These are phyloP conservation scores for Heliconius melpomene DNA, from an alignment of 1,140 invertebrate species.

Conservation along the genomic window DNA sequence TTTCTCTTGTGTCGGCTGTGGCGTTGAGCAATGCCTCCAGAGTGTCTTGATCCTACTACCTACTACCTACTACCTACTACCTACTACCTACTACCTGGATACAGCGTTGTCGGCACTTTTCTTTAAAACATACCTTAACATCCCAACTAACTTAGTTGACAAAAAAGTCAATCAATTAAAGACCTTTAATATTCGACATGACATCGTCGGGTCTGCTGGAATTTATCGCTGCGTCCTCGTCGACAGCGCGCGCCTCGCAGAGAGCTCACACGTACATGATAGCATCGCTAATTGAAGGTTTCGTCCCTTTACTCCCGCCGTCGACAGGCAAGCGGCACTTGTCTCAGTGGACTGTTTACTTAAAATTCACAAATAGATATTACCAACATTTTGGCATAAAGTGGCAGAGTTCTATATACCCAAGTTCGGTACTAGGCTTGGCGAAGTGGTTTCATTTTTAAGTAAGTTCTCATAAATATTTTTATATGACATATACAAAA, in stretches of 20 bases:
- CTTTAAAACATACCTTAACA: background rate
- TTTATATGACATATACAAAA: too few relatives aligned
- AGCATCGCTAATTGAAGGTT: constrained; percentile 28
- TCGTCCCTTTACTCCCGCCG: constrained; percentile 15
- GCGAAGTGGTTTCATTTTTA: too few relatives aligned
- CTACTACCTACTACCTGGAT: too few relatives aligned
- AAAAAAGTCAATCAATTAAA: constrained; percentile 31
- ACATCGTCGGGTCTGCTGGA: constrained; percentile 35
- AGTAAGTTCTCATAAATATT: too few relatives aligned
- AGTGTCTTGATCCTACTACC: too few relatives aligned
- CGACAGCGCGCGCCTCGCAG: background rate
- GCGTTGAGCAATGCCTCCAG: too few relatives aligned
- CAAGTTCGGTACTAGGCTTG: too few relatives aligned
- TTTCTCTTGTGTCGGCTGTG: too few relatives aligned
- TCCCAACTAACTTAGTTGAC: background rate
- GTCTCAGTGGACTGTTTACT: background rate
- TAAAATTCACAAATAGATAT: background rate
- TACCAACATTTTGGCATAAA: too few relatives aligned
- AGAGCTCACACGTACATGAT: constrained; percentile 13
- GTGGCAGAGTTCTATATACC: too few relatives aligned
- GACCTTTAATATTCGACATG: constrained; percentile 29
- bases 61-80: too few relatives aligned
- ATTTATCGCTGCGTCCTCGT: constrained; percentile 23
- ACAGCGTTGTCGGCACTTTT: background rate
- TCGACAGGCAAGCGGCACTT: constrained; percentile 13